These are phyloP conservation scores for Chromobotia macracanthus DNA, from an alignment of 2,797 vertebrate species.

Conservation along the genomic window DNA sequence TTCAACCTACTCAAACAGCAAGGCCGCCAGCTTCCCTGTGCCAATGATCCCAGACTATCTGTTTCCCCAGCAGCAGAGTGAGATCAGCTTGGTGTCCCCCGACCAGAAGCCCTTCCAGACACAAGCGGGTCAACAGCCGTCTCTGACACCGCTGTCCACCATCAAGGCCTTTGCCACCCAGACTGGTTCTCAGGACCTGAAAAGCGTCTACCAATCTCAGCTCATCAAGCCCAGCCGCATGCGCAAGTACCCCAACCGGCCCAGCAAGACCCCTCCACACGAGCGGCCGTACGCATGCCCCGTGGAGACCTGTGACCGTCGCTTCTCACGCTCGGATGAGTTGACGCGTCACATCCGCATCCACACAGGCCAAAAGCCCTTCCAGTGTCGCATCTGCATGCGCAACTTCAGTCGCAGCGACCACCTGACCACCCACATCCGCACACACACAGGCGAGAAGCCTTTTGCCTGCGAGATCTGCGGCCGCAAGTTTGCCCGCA, in stretches of 20 bases:
- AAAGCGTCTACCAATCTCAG: slow-evolving; percentile 90
- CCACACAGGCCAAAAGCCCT: slow-evolving; percentile 98
- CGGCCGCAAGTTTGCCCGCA: slow-evolving; percentile 96
- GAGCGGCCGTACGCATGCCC: slow-evolving; percentile 97
- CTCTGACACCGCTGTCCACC: slow-evolving; percentile 95
- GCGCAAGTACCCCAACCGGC: slow-evolving; percentile 95
- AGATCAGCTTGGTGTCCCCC: slow-evolving; percentile 84
- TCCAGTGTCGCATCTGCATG: slow-evolving; percentile 99
- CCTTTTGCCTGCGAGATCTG: slow-evolving; percentile 98
- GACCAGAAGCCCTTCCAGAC: slow-evolving; percentile 97
- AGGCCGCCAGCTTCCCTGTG: slow-evolving; percentile 89
- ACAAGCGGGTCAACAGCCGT: slow-evolving; percentile 88
- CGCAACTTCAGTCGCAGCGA: slow-evolving; percentile 98
- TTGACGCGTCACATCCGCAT: slow-evolving; percentile 97
- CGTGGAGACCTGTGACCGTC: slow-evolving; percentile 93
- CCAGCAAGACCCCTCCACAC: slow-evolving; percentile 96
- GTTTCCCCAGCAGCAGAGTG: slow-evolving; percentile 91
- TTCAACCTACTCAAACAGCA: slow-evolving; percentile 87
- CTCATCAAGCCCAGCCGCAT: slow-evolving; percentile 94
- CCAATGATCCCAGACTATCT: slow-evolving; percentile 99
- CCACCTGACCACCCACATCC: slow-evolving; percentile 97
- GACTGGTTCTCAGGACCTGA: slow-evolving; percentile 90
- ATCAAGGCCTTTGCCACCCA: slow-evolving; percentile 98
- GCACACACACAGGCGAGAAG: slow-evolving; percentile 97
- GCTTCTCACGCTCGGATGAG: slow-evolving; percentile 97